phyloP scores from a whole-genome alignment of 2,113 vertebrate genomes.

The Phalacrocorax carbo region DNA sequence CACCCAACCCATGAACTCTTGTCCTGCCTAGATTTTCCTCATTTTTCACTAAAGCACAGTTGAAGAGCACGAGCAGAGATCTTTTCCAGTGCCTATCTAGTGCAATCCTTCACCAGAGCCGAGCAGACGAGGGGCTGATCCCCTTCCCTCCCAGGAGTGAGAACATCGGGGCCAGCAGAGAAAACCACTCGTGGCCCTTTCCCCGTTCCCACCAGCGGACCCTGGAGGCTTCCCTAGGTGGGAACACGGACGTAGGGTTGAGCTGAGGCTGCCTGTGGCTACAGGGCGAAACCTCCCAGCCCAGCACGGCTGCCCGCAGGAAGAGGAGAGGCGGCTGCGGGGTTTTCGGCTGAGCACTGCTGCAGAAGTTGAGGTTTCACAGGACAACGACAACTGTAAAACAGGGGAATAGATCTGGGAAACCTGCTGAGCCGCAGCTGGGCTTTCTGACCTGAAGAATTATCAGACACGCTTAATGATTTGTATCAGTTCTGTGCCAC shows the following conservation, averaged over 20 bases:
- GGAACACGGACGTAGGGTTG: background rate
- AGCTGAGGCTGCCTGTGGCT: background rate
- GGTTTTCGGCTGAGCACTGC: rapidly evolving
- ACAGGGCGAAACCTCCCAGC: background rate
- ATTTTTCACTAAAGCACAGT: background rate
- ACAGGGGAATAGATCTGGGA: background rate
- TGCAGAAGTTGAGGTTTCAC: background rate
- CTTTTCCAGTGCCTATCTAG: background rate
- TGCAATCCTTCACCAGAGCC: background rate
- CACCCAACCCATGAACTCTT: background rate
- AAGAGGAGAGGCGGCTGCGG: rapidly evolving
- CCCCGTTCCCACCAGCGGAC: background rate
- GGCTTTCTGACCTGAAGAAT: background rate
- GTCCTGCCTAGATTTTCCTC: background rate
- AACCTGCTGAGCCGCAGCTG: background rate
- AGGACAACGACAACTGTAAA: background rate
- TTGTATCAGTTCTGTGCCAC: background rate
- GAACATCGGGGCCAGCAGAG: background rate
- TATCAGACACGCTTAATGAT: background rate
- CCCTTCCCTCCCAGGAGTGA: background rate
- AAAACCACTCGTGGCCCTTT: rapidly evolving
- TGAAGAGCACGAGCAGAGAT: rapidly evolving
- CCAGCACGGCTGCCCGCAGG: background rate
- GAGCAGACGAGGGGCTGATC: background rate
- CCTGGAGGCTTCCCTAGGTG: background rate